phyloP scores from a whole-genome alignment of 2,113 vertebrate species.

The Falco punctatus region DNA sequence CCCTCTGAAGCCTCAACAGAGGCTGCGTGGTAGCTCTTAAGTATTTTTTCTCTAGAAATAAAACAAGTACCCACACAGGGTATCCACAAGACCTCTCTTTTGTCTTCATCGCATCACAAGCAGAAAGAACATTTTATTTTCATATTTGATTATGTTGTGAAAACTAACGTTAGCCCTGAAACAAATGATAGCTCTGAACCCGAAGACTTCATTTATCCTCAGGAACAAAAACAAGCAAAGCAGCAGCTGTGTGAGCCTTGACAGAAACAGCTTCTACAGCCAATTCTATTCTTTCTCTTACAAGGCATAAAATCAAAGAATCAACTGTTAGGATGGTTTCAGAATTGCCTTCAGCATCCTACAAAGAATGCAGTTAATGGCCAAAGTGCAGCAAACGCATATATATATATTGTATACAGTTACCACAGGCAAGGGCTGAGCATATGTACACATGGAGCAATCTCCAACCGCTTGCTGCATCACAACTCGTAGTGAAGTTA shows the following conservation, averaged over 20 bases:
- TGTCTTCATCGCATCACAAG: not conserved
- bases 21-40: not conserved
- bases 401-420: rapidly evolving
- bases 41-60: not conserved
- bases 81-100: not conserved
- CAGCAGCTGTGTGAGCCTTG: not conserved
- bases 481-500: not conserved
- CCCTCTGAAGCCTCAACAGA: not conserved
- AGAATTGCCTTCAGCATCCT: not conserved
- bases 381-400: not conserved
- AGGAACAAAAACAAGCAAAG: not conserved
- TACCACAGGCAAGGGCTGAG: not conserved
- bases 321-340: not conserved
- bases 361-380: not conserved
- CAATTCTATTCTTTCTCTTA: not conserved
- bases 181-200: not conserved
- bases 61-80: not conserved
- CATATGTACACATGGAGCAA: rapidly evolving
- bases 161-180: not conserved
- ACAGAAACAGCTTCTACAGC: not conserved
- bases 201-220: not conserved
- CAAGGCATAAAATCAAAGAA: not conserved
- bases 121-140: slow-evolving; percentile 24
- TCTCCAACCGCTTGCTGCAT: not conserved
- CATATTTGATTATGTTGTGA: not conserved